A percentile compares a stretch with the other conserved stretches of the same genome.
Conservation (phyloP, 2,888 invertebrate genomes). For the Coremacera marginata region DNA sequence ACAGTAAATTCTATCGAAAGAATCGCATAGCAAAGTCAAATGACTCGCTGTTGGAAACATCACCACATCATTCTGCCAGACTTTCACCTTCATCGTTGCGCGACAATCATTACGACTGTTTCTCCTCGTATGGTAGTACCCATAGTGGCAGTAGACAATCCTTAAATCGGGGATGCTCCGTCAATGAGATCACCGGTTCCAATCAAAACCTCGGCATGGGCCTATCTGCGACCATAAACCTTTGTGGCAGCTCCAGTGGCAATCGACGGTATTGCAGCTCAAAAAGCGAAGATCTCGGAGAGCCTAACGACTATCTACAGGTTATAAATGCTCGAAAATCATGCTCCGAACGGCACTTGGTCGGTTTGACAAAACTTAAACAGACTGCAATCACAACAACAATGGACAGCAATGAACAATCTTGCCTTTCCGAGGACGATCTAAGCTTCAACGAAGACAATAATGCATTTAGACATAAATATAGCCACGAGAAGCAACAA, state of each 20-base stretch:
- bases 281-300: constrained; percentile 65
- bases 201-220: constrained; percentile 45
- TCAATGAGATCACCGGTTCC: constrained; percentile 54
- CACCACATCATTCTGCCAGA: constrained; percentile 61
- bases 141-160: constrained; percentile 58
- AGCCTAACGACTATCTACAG: constrained; percentile 58
- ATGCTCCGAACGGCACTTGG: constrained; percentile 65
- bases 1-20: constrained; percentile 69
- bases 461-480: constrained; percentile 54
- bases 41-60: constrained; percentile 67
- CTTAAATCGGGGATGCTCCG: constrained; percentile 59
- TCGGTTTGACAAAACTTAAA: constrained; percentile 63
- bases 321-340: constrained; percentile 66
- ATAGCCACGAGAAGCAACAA: constrained; percentile 44
- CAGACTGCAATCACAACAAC: constrained; percentile 67
- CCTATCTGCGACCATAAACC: constrained; percentile 58
- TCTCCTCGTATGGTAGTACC: constrained; percentile 57
- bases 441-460: constrained; percentile 67
- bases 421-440: constrained; percentile 61
- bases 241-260: constrained; percentile 52
- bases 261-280: constrained; percentile 63
- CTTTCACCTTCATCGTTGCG: constrained; percentile 62
- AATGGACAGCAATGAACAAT: constrained; percentile 54
- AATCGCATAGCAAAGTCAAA: constrained; percentile 69
- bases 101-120: constrained; percentile 65